Evolutionary conservation across 2,113 vertebrate species (phyloP).

Genomic region (Hemicordylus capensis): DNA sequence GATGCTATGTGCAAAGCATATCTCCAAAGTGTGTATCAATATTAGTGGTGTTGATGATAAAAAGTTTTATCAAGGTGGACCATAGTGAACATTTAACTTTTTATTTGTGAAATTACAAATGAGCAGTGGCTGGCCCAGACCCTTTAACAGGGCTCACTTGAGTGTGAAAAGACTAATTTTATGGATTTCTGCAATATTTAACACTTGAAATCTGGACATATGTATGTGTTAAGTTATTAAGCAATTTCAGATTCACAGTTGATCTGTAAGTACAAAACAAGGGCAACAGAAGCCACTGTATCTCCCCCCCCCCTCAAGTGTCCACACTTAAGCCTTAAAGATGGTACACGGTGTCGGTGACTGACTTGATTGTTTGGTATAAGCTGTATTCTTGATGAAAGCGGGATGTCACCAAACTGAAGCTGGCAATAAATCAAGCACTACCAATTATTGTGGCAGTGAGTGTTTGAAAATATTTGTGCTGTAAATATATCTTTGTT

Average conservation of each 20-base stretch:
- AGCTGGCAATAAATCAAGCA: background rate
- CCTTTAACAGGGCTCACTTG: background rate
- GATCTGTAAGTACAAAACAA: background rate
- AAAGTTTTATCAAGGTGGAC: background rate
- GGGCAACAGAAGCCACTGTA: background rate
- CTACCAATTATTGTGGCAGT: background rate
- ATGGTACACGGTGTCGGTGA: background rate
- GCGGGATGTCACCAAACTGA: background rate
- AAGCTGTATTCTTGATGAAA: background rate
- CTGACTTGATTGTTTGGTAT: background rate
- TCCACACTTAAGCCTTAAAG: background rate
- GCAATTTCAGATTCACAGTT: background rate
- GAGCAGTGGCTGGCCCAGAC: background rate
- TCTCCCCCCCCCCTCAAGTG: too few relatives aligned
- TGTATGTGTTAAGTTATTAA: background rate
- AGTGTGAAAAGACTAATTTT: background rate
- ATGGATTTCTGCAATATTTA: background rate
- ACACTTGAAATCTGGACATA: background rate
- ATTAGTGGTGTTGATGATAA: background rate
- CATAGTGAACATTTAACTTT: background rate
- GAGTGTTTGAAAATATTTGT: background rate
- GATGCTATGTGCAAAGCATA: background rate
- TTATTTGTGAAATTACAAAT: background rate
- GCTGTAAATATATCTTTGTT: conserved; percentile 32
- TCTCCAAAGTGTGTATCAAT: background rate